phyloP scores from a whole-genome alignment of 2,113 vertebrate genomes.

The Dipodomys spectabilis region DNA sequence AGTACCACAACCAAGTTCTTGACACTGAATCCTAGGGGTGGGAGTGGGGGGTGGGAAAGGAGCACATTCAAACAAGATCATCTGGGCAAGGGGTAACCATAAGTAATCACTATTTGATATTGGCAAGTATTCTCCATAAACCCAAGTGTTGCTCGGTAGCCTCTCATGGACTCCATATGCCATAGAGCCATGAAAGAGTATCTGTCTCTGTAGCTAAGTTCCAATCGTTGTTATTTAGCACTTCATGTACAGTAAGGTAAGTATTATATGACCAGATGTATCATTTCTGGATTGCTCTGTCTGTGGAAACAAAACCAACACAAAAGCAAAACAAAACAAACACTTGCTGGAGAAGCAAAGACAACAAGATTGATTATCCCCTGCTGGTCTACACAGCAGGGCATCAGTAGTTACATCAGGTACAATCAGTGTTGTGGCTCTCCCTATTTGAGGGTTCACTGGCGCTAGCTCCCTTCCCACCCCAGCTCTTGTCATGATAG shows the following conservation, averaged over 20 bases:
- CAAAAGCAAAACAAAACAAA: background rate
- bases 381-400: slow-evolving; percentile 87
- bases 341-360: background rate
- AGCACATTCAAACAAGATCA: background rate
- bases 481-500: slow-evolving; percentile 90
- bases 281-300: background rate
- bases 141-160: background rate
- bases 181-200: background rate
- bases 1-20: background rate
- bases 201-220: background rate
- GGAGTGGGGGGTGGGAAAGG: no score
- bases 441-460: slow-evolving; percentile 89
- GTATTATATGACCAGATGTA: background rate
- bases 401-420: slow-evolving; percentile 90
- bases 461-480: slow-evolving; percentile 88
- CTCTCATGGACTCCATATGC: background rate
- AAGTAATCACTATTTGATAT: background rate
- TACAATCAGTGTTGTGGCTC: slow-evolving; percentile 89
- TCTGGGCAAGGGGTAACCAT: background rate
- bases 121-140: background rate
- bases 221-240: background rate
- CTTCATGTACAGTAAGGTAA: background rate
- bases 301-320: background rate
- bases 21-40: background rate
- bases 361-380: background rate